phyloP scores from a whole-genome alignment of 2,888 invertebrate species.

The Eulithis prunata region DNA sequence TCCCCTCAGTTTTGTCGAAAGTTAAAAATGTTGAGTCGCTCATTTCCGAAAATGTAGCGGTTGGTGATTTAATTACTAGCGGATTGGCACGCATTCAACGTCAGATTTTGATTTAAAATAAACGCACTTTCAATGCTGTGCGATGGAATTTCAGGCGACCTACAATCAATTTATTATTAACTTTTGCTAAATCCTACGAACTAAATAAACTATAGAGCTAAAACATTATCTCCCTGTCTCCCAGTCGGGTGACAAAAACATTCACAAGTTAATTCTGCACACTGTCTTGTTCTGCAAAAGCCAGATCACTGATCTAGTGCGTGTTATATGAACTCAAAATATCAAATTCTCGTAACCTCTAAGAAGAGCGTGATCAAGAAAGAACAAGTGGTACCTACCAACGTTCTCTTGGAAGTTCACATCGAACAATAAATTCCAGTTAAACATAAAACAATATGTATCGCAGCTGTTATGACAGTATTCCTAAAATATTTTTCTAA shows the following conservation, averaged over 20 bases:
- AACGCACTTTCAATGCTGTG: slow-evolving; percentile 38
- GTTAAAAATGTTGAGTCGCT: slow-evolving; percentile 35
- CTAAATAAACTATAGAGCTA: not conserved
- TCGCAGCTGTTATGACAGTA: slow-evolving; percentile 22
- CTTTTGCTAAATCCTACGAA: slow-evolving; percentile 10
- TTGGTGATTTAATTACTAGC: slow-evolving; percentile 49
- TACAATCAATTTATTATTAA: slow-evolving; percentile 18
- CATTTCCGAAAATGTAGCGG: slow-evolving; percentile 37
- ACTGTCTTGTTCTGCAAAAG: too few relatives aligned
- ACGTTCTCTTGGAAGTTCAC: not conserved
- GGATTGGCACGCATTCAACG: slow-evolving; percentile 60
- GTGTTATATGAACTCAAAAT: too few relatives aligned
- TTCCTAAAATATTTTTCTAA: slow-evolving; percentile 6
- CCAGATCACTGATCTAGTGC: too few relatives aligned
- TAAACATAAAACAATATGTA: not conserved
- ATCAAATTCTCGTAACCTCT: too few relatives aligned
- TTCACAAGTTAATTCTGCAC: too few relatives aligned
- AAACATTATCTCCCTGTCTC: not conserved
- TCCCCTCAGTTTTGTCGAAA: not conserved
- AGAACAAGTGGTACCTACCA: not conserved
- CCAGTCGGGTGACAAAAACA: too few relatives aligned
- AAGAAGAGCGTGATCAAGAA: not conserved
- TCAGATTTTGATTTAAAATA: slow-evolving; percentile 56
- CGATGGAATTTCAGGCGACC: slow-evolving; percentile 25
- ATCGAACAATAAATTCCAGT: not conserved